Percentiles rank a stretch among this genome's conserved stretches.
Conservation (phyloP, 2,888 invertebrate genomes). For the Drosophila kuntzei region DNA sequence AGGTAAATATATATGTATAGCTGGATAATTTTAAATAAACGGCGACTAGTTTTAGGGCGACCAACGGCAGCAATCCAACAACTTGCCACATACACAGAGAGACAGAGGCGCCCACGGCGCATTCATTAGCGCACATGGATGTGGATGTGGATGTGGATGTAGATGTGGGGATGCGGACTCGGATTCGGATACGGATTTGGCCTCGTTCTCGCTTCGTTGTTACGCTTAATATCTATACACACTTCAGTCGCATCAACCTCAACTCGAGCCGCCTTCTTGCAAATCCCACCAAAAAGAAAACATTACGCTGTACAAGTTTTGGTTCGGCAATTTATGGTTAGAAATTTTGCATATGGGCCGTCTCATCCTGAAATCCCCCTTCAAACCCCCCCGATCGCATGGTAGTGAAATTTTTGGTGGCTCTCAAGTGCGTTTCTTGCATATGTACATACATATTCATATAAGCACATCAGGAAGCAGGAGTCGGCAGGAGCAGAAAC, state of each 20-base stretch:
- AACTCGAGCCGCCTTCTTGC: too few relatives aligned
- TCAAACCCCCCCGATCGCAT: slow-evolving; percentile 6
- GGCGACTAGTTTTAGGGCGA: slow-evolving; percentile 62
- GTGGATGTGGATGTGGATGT: slow-evolving; percentile 42
- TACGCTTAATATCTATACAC: slow-evolving; percentile 45
- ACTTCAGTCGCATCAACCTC: neutral
- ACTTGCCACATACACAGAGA: slow-evolving; percentile 33
- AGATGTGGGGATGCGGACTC: slow-evolving; percentile 45
- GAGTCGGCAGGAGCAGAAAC: neutral
- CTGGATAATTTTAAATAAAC: slow-evolving; percentile 63
- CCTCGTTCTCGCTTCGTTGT: slow-evolving; percentile 63
- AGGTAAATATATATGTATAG: slow-evolving; percentile 1
- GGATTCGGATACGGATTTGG: slow-evolving; percentile 55
- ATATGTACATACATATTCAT: slow-evolving; percentile 12
- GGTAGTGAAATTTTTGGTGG: slow-evolving; percentile 67
- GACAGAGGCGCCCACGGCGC: slow-evolving; percentile 36
- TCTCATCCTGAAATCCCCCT: slow-evolving; percentile 19
- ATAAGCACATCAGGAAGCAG: neutral
- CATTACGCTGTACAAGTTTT: slow-evolving; percentile 66
- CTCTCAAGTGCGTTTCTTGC: slow-evolving; percentile 58
- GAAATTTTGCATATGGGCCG: slow-evolving; percentile 73
- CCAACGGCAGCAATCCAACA: slow-evolving; percentile 65
- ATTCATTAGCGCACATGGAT: slow-evolving; percentile 71
- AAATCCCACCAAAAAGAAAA: slow-evolving; percentile 23
- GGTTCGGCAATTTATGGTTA: slow-evolving; percentile 80